A percentile compares a stretch with the other conserved stretches of the same genome.
phyloP scores from a whole-genome alignment of 1,140 invertebrate genomes.

The Luehdorfia chinensis region DNA sequence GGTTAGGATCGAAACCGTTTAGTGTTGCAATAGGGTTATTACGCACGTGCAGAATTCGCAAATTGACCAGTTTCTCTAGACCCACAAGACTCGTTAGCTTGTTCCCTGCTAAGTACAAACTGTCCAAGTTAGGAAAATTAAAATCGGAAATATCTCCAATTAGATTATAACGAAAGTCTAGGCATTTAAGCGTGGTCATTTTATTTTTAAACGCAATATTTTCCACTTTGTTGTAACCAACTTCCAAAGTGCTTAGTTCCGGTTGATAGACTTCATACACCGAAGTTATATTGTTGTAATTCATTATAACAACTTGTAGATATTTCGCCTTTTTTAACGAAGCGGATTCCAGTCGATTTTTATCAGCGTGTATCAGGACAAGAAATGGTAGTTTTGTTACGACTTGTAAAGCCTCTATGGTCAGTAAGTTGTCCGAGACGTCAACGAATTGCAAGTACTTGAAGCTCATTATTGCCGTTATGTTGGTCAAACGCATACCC shows the following conservation, averaged over 20 bases:
- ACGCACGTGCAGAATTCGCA: slow-evolving; percentile 74
- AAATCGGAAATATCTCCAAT: slow-evolving; percentile 62
- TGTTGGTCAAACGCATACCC: slow-evolving; percentile 70
- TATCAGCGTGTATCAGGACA: slow-evolving; percentile 73
- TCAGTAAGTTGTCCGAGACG: slow-evolving; percentile 73
- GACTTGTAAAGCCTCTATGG: slow-evolving; percentile 64
- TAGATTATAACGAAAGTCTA: slow-evolving; percentile 73
- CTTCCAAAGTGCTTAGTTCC: slow-evolving; percentile 71
- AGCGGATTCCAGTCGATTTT: slow-evolving; percentile 67
- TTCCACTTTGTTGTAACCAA: slow-evolving; percentile 69
- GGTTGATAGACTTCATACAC: slow-evolving; percentile 74
- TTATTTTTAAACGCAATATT: slow-evolving; percentile 42
- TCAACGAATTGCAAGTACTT: slow-evolving; percentile 77
- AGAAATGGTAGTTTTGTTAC: slow-evolving; percentile 71
- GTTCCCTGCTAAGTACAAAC: slow-evolving; percentile 71
- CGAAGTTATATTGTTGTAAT: slow-evolving; percentile 67
- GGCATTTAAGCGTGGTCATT: slow-evolving; percentile 62
- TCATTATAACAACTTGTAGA: slow-evolving; percentile 76
- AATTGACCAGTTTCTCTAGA: slow-evolving; percentile 60
- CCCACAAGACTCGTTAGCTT: slow-evolving; percentile 60
- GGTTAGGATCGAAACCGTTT: slow-evolving; percentile 58
- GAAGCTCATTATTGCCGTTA: slow-evolving; percentile 66
- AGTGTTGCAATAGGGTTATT: slow-evolving; percentile 74
- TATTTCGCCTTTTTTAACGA: slow-evolving; percentile 72
- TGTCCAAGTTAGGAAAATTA: slow-evolving; percentile 69